phyloP scores from a whole-genome alignment of 2,888 invertebrate species.

The Drosophila heteroneura region DNA sequence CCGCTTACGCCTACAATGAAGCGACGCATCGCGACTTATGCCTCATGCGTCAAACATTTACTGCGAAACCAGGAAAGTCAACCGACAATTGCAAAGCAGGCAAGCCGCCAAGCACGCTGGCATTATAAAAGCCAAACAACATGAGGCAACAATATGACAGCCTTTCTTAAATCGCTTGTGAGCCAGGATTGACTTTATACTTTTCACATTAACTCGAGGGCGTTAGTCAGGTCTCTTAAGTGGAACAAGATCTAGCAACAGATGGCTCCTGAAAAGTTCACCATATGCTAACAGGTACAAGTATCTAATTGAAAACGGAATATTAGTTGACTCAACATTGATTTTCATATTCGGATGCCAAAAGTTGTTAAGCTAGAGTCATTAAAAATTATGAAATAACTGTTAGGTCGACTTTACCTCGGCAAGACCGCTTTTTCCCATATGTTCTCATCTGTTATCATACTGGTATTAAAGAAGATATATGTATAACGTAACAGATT shows the following conservation, averaged over 20 bases:
- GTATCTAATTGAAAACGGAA: neutral
- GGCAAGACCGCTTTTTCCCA: neutral
- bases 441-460: neutral
- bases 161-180: slow-evolving; percentile 9
- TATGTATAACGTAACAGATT: neutral
- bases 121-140: slow-evolving; percentile 21
- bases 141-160: slow-evolving; percentile 35
- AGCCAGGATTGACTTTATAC: slow-evolving; percentile 22
- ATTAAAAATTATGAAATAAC: neutral
- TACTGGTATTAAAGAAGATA: neutral
- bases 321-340: neutral
- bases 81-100: slow-evolving; percentile 2
- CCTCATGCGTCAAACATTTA: slow-evolving; percentile 52
- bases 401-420: neutral
- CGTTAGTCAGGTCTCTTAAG: neutral
- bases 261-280: neutral
- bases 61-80: slow-evolving; percentile 35
- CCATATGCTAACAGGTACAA: neutral
- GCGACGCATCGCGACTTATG: slow-evolving; percentile 5
- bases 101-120: slow-evolving; percentile 3
- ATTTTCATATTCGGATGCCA: neutral
- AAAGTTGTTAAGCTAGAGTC: neutral
- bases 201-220: slow-evolving; percentile 3
- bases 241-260: neutral
- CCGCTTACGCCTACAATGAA: neutral